Evolutionary conservation across 2,797 vertebrate species (phyloP).

Genomic region (Caiman crocodilus): DNA sequence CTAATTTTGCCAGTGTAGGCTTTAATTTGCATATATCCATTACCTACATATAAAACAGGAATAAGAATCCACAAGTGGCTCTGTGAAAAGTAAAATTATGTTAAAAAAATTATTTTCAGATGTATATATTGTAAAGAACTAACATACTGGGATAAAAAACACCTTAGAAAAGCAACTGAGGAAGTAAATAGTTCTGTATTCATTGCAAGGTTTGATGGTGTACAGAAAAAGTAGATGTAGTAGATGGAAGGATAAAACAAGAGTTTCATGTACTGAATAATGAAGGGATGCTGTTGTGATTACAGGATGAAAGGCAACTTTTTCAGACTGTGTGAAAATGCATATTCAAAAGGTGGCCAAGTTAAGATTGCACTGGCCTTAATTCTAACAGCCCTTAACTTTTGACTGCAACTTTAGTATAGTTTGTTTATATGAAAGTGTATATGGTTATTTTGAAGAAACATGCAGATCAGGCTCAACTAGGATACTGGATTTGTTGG

Average conservation of each 20-base stretch:
- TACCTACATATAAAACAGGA: no score
- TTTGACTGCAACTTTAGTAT: background rate
- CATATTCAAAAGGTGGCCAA: background rate
- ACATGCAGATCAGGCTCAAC: background rate
- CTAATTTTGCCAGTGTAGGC: no score
- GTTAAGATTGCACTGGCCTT: background rate
- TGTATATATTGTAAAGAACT: background rate
- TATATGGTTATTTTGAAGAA: background rate
- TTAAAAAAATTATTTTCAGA: background rate
- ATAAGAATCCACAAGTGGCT: no score
- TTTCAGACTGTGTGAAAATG: background rate
- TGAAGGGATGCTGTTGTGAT: background rate
- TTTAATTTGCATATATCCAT: no score
- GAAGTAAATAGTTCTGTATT: background rate
- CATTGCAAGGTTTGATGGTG: background rate
- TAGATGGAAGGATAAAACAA: background rate
- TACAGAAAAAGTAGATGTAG: background rate
- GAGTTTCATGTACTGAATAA: background rate
- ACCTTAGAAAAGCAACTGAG: background rate
- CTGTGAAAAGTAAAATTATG: background rate
- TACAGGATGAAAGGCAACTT: background rate
- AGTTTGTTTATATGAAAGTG: background rate
- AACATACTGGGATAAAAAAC: background rate
- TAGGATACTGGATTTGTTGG: background rate
- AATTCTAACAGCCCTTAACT: background rate